Evolutionary conservation across 2,888 invertebrate species (phyloP), one percentile per base, ranked within the genome.

Genomic region (Heliconius erato): DNA sequence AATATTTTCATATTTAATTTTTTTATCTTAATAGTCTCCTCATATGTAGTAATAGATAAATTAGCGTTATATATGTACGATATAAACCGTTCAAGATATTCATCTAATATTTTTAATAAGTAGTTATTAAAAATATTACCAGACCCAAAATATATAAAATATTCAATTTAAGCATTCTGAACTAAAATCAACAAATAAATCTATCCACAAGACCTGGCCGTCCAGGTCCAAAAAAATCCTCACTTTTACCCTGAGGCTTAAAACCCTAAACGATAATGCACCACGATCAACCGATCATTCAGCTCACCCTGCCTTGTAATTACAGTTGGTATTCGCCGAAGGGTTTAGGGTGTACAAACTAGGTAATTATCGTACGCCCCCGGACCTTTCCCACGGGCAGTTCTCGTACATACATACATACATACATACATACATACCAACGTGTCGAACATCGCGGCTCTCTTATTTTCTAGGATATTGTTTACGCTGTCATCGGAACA

Each of bases 341-440:
- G 92, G 93, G 92, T 91, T 90, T 89, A 90, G 90, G 92, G 91
- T 92, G 92, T 93, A 92, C 93, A 93, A 94, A 94, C 94, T 91
- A 91, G 91, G 89, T 91, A 94, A 95, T 95, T 95, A 95, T 93
- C 95, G 92, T 92, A 92, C 88, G 93, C 94, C 93, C 88, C 89
- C 90, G 90, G 93, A 88, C 89, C 87, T 90, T 96, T 96, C 95
- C 95, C 95, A 95, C 95, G 95, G 92, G 93, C 92, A 90, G 91
- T 89, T 90, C n/a, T n/a, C n/a, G n/a, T n/a, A n/a, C n/a, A n/a
- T 88, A 90, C 93, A 93, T 93, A 91, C 90, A 91, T 91, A 95
- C 91, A 92, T 23, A 59, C 9, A 49, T 49, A 49, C 40, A 40
- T 19, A 19, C 54, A n/a, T 92, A 92, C 88, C 88, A 88, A 92